Evolutionary conservation across 2,113 vertebrate genomes (phyloP).

Genomic region (Xiphophorus couchianus): DNA sequence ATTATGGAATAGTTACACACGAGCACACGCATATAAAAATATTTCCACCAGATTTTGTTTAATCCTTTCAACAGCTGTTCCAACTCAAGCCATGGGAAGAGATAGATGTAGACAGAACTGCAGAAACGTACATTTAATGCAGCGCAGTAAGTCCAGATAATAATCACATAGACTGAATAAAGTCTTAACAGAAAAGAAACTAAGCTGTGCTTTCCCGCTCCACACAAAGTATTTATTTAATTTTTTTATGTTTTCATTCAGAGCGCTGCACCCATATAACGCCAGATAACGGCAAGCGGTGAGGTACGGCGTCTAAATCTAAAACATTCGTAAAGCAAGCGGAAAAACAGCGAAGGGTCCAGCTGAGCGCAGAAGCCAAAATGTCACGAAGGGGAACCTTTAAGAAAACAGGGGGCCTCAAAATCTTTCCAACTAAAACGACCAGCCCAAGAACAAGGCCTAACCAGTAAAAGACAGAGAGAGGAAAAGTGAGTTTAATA

Average conservation of each 20-base stretch:
- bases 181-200: conserved; percentile 46
- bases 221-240: background rate
- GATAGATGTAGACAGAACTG: background rate
- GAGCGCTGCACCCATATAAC: conserved; percentile 41
- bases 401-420: background rate
- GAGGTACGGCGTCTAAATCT: conserved; percentile 3
- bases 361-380: background rate
- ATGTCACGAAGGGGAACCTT: background rate
- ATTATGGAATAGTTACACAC: too few relatives aligned
- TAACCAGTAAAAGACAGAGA: background rate
- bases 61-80: conserved; percentile 78
- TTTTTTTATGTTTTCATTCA: conserved; percentile 48
- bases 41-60: too few relatives aligned
- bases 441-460: background rate
- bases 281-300: conserved; percentile 15
- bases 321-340: background rate
- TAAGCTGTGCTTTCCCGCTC: conserved; percentile 32
- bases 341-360: background rate
- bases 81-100: conserved; percentile 73
- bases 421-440: background rate
- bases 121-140: too few relatives aligned
- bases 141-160: too few relatives aligned
- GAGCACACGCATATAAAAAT: too few relatives aligned
- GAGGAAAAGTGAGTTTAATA: background rate
- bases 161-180: conserved; percentile 28